A percentile compares a stretch with the other conserved stretches of the same genome.
Conservation (phyloP, 2,797 vertebrate genomes). For the Acanthopagrus latus region DNA sequence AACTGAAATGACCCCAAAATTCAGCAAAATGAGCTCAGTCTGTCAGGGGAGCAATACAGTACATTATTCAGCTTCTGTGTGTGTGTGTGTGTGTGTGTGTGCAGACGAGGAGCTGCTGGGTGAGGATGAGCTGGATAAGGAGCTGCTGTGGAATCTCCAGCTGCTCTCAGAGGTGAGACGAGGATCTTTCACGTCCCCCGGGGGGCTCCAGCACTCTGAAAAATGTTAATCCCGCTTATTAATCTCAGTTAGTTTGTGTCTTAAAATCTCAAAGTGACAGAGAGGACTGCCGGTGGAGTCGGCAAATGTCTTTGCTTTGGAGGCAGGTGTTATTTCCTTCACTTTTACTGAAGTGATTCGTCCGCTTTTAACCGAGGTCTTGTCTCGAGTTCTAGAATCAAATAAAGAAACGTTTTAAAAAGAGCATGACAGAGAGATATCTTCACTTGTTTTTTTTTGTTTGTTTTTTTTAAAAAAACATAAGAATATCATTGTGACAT, state of each 20-base stretch:
- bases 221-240: conserved; percentile 5
- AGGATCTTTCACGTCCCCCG: conserved; percentile 11
- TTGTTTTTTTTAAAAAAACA: neutral
- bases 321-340: neutral
- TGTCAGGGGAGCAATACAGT: conserved; percentile 42
- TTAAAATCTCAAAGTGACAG: conserved; percentile 10
- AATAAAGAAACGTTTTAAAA: neutral
- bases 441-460: neutral
- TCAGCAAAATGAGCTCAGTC: conserved; percentile 24
- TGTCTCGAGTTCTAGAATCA: neutral
- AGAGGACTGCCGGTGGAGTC: neutral
- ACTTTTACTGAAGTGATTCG: neutral
- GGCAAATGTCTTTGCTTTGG: neutral
- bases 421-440: neutral
- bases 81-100: conserved; percentile 33
- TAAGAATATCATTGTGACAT: conserved; percentile 8
- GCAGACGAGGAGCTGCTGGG: conserved; percentile 92
- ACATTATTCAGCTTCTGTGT: conserved; percentile 26
- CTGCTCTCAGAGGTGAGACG: conserved; percentile 95
- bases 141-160: conserved; percentile 97
- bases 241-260: neutral
- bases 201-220: conserved; percentile 22
- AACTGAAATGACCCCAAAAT: conserved; percentile 41
- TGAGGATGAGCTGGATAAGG: conserved; percentile 96
- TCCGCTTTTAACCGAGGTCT: neutral